These are phyloP conservation scores for Synergus itoensis DNA, from an alignment of 2,888 invertebrate genomes.

Conservation along the genomic window DNA sequence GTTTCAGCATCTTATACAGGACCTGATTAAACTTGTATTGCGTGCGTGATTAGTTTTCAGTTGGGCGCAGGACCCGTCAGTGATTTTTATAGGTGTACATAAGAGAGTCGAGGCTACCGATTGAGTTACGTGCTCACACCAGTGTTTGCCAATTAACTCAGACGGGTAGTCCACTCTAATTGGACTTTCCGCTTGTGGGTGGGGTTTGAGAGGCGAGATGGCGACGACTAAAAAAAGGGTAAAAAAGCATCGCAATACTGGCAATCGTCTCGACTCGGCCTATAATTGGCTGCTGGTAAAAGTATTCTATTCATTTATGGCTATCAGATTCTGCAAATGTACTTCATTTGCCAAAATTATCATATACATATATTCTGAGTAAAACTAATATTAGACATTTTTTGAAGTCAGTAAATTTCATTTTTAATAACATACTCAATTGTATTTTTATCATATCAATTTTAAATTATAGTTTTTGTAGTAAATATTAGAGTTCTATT, in stretches of 20 bases:
- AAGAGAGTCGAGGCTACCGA: slow-evolving; percentile 62
- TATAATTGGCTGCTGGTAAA: slow-evolving; percentile 37
- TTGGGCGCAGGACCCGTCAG: neutral
- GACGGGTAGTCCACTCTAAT: slow-evolving; percentile 72
- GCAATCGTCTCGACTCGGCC: slow-evolving; percentile 23
- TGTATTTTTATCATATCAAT: too few relatives aligned
- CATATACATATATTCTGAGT: too few relatives aligned
- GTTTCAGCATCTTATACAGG: slow-evolving; percentile 45
- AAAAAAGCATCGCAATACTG: neutral
- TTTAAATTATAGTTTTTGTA: too few relatives aligned
- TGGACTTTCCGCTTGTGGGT: slow-evolving; percentile 71
- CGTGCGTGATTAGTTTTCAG: slow-evolving; percentile 42
- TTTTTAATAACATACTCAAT: too few relatives aligned
- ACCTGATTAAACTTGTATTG: slow-evolving; percentile 60
- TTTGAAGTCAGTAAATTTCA: too few relatives aligned
- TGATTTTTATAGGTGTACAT: slow-evolving; percentile 16
- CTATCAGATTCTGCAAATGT: slow-evolving; percentile 25
- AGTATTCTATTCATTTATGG: slow-evolving; percentile 29
- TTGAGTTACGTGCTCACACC: slow-evolving; percentile 70
- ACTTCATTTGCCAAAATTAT: too few relatives aligned
- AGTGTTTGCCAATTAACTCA: slow-evolving; percentile 73
- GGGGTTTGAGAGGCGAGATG: slow-evolving; percentile 65
- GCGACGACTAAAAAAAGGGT: slow-evolving; percentile 51
- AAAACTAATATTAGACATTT: too few relatives aligned
- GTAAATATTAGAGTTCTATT: too few relatives aligned